These are phyloP conservation scores for Cydia pomonella DNA, from an alignment of 1,140 invertebrate genomes.

Conservation along the genomic window DNA sequence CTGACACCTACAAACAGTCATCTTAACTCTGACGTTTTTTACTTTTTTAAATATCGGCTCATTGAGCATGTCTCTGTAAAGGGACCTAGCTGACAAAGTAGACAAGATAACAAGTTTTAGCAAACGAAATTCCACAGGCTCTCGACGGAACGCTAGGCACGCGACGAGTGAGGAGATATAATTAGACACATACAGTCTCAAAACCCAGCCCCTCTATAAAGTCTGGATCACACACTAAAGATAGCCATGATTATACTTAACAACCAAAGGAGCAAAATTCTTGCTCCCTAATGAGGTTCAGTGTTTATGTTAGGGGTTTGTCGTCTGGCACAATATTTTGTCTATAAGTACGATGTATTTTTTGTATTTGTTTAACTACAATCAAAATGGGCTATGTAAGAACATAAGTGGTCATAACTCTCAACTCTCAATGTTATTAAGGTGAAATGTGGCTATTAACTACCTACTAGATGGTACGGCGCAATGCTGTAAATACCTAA, in stretches of 20 bases:
- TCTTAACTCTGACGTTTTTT: no score
- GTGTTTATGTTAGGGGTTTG: neutral
- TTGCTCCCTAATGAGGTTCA: neutral
- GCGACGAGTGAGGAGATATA: constrained; percentile 63
- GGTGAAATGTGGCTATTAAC: neutral
- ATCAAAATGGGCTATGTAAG: no score
- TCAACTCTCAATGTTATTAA: neutral
- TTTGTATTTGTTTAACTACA: neutral
- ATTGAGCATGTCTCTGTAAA: no score
- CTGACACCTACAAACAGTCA: no score
- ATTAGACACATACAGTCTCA: constrained; percentile 60
- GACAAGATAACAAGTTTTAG: constrained; percentile 12
- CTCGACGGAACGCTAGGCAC: constrained; percentile 55
- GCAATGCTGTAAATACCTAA: no score
- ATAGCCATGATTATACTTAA: constrained; percentile 20
- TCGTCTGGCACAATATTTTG: neutral
- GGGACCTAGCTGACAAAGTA: neutral
- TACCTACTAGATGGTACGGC: neutral
- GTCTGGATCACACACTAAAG: constrained; percentile 17
- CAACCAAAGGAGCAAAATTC: constrained; percentile 14
- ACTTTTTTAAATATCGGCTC: no score
- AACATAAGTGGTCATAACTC: no score
- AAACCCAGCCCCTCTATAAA: constrained; percentile 39
- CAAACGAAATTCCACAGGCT: constrained; percentile 39
- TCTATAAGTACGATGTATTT: neutral